A percentile compares a stretch with the other conserved stretches of the same genome.
Conservation (phyloP, 2,113 vertebrate genomes). For the Corythoichthys intestinalis region DNA sequence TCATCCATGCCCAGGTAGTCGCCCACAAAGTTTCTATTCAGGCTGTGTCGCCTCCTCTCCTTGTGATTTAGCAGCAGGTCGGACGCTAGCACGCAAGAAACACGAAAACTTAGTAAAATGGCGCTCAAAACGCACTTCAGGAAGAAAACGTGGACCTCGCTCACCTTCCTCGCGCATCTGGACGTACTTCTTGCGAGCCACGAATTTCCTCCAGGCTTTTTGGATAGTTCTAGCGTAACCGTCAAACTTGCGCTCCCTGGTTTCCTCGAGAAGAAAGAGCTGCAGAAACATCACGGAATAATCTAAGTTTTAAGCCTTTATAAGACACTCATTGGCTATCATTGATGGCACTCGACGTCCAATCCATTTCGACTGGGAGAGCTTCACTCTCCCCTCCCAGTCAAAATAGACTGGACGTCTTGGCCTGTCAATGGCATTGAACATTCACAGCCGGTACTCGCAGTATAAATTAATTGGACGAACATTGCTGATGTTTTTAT, state of each 20-base stretch:
- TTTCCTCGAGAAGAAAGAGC: slow-evolving; percentile 96
- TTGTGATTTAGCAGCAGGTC: slow-evolving; percentile 92
- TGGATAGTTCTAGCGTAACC: slow-evolving; percentile 92
- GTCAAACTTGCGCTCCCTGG: slow-evolving; percentile 94
- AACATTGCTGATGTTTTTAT: no score
- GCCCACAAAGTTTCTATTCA: slow-evolving; percentile 95
- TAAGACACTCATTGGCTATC: no score
- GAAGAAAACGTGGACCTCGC: background rate
- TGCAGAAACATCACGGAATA: slow-evolving; percentile 43
- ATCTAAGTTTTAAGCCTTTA: background rate
- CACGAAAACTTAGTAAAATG: background rate
- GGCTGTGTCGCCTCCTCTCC: slow-evolving; percentile 90
- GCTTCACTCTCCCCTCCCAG: no score
- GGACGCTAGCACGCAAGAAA: slow-evolving; percentile 74
- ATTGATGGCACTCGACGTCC: no score
- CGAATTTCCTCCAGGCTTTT: slow-evolving; percentile 89
- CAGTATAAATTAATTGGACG: no score
- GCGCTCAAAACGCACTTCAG: background rate
- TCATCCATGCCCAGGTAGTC: slow-evolving; percentile 98
- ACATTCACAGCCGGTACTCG: no score
- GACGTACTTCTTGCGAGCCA: slow-evolving; percentile 90
- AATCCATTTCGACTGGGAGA: no score
- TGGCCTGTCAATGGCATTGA: no score
- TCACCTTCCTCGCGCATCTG: slow-evolving; percentile 98
- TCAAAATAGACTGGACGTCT: no score